These are phyloP conservation scores for Toxonevra muliebris DNA, from an alignment of 2,888 invertebrate species.

Conservation along the genomic window DNA sequence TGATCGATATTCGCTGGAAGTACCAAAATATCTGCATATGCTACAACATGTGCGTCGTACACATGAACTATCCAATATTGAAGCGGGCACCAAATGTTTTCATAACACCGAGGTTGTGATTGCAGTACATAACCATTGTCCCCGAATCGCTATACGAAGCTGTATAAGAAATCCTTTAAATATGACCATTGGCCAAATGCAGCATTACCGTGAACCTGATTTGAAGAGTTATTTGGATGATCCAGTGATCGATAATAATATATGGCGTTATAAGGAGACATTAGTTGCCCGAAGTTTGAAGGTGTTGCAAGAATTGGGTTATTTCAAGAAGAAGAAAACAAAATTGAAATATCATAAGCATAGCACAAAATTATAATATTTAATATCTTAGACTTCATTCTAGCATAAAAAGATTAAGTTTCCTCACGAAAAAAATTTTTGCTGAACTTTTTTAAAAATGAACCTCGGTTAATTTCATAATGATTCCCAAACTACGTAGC, in stretches of 20 bases:
- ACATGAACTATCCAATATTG: slow-evolving; percentile 85
- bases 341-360: too few relatives aligned
- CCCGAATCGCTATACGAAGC: slow-evolving; percentile 82
- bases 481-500: too few relatives aligned
- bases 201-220: slow-evolving; percentile 89
- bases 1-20: slow-evolving; percentile 72
- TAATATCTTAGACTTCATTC: too few relatives aligned
- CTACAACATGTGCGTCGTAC: slow-evolving; percentile 88
- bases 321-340: too few relatives aligned
- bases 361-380: too few relatives aligned
- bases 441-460: too few relatives aligned
- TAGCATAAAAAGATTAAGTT: too few relatives aligned
- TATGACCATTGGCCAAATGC: slow-evolving; percentile 82
- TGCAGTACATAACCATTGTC: slow-evolving; percentile 91
- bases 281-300: slow-evolving; percentile 74
- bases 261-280: slow-evolving; percentile 85
- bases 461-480: too few relatives aligned
- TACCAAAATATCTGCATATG: slow-evolving; percentile 90
- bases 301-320: slow-evolving; percentile 76
- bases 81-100: slow-evolving; percentile 90
- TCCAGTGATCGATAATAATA: slow-evolving; percentile 81
- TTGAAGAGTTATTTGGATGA: slow-evolving; percentile 82
- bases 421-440: too few relatives aligned
- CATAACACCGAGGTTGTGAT: slow-evolving; percentile 88
- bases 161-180: slow-evolving; percentile 84